Conservation (phyloP, 2,113 vertebrate species). For the Ameiurus melas region DNA sequence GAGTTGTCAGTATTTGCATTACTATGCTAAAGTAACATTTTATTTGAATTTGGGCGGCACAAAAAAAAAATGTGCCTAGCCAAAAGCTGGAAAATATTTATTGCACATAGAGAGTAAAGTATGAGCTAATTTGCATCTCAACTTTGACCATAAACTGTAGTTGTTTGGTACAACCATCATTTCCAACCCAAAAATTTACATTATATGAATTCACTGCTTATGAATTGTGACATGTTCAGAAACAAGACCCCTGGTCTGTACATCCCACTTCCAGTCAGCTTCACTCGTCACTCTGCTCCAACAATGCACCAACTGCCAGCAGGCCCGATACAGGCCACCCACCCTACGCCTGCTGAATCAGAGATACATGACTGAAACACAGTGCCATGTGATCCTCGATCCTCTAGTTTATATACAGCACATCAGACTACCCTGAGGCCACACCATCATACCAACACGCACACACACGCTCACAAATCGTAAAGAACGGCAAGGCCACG, state of each 20-base stretch:
- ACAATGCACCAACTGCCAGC: conserved; percentile 53
- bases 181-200: neutral
- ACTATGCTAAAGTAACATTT: neutral
- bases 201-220: neutral
- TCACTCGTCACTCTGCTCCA: conserved; percentile 35
- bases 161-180: neutral
- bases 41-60: too few species aligned
- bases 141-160: neutral
- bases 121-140: too few species aligned
- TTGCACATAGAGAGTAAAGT: too few species aligned
- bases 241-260: neutral
- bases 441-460: conserved; percentile 12
- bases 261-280: neutral
- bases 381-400: conserved; percentile 1
- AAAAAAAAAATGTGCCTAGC: too few species aligned
- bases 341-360: conserved; percentile 45
- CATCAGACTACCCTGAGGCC: conserved; percentile 22
- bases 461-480: conserved; percentile 7
- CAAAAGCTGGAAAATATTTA: too few species aligned
- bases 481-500: conserved; percentile 21
- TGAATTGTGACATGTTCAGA: neutral
- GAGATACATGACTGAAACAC: conserved; percentile 19
- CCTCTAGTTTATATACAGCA: conserved; percentile 32
- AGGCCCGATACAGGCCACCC: conserved; percentile 16
- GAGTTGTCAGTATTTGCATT: neutral